Evolutionary conservation across 2,113 vertebrate species (phyloP).

Genomic region (Psettodes erumei): DNA sequence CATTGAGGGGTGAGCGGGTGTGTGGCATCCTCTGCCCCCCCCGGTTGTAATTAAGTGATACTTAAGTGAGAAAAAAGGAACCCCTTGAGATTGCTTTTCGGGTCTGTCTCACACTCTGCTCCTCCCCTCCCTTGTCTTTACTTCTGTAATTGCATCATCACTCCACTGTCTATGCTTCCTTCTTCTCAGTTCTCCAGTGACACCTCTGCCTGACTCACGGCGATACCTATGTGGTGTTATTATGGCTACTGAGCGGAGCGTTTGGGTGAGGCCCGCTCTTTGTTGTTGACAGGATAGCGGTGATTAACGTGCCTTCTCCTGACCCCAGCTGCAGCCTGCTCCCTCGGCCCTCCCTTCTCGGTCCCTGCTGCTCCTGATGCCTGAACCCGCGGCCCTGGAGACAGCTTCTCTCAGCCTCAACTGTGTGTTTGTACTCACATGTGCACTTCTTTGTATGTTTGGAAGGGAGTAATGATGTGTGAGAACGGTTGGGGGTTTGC

Average conservation of each 20-base stretch:
- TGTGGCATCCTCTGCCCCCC: constrained; percentile 26
- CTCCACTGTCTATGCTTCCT: constrained; percentile 61
- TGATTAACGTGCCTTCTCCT: constrained; percentile 84
- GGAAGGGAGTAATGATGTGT: constrained; percentile 65
- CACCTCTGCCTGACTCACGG: constrained; percentile 72
- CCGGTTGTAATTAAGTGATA: constrained; percentile 66
- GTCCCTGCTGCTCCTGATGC: constrained; percentile 61
- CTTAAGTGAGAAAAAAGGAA: constrained; percentile 54
- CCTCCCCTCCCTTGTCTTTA: constrained; percentile 37
- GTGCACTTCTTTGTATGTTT: constrained; percentile 39
- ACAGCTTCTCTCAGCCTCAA: constrained; percentile 37
- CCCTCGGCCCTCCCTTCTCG: constrained; percentile 56
- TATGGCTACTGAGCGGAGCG: constrained; percentile 67
- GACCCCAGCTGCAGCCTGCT: constrained; percentile 76
- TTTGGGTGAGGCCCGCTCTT: constrained; percentile 77
- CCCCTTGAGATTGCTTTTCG: constrained; percentile 43
- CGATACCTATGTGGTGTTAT: constrained; percentile 69
- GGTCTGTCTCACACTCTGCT: constrained; percentile 2
- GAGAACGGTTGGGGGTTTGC: constrained; percentile 56
- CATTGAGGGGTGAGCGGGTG: constrained; percentile 42
- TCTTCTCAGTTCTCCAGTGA: constrained; percentile 63
- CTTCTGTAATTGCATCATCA: constrained; percentile 73
- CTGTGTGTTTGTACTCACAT: constrained; percentile 47
- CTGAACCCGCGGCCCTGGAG: constrained; percentile 65
- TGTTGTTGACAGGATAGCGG: constrained; percentile 82